phyloP scores from a whole-genome alignment of 2,888 invertebrate genomes.

The Eristalinus aeneus region DNA sequence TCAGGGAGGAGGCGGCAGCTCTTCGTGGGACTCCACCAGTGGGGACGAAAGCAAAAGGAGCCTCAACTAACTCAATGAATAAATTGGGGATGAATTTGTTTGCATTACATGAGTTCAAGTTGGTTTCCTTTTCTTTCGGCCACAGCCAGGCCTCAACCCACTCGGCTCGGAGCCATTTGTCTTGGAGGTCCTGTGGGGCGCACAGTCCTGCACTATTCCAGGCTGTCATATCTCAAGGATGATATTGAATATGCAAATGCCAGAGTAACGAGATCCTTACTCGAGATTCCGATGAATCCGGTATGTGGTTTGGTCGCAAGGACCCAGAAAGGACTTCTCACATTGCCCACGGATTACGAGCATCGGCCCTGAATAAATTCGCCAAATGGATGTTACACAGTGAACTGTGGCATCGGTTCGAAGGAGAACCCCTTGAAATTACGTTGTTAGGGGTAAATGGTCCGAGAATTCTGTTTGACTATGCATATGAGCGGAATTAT shows the following conservation, averaged over 20 bases:
- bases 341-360: not conserved
- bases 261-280: not conserved
- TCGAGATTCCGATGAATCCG: conserved; percentile 15
- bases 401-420: not conserved
- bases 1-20: not conserved
- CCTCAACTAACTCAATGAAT: conserved; percentile 50
- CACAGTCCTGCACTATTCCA: conserved; percentile 2
- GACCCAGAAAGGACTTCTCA: not conserved
- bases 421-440: conserved; percentile 7
- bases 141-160: conserved; percentile 16
- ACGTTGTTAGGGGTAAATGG: not conserved
- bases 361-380: conserved; percentile 40
- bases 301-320: conserved; percentile 18
- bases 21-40: not conserved
- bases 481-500: not conserved
- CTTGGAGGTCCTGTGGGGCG: conserved; percentile 21
- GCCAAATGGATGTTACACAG: not conserved
- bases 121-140: not conserved
- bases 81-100: conserved; percentile 54
- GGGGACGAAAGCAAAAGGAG: conserved; percentile 7
- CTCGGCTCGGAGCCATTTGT: conserved; percentile 22
- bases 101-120: conserved; percentile 49
- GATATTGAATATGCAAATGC: conserved; percentile 46
- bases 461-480: not conserved
- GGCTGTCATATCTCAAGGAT: conserved; percentile 35